A percentile compares a stretch with the other conserved stretches of the same genome.
Evolutionary conservation across 2,797 vertebrate species (phyloP).

Genomic region (Cirrhinus mrigala): DNA sequence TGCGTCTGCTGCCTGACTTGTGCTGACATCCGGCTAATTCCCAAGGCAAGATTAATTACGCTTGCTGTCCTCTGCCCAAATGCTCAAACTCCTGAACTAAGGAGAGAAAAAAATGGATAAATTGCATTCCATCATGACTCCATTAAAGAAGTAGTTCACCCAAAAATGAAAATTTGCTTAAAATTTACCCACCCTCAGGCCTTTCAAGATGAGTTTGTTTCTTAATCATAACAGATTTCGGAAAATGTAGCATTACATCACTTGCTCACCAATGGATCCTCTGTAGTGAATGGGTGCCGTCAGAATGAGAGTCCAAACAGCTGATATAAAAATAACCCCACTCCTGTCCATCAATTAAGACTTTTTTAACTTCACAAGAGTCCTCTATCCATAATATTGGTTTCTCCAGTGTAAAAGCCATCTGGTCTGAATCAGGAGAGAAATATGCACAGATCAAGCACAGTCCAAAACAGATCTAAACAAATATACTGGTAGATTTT

Average conservation of each 20-base stretch:
- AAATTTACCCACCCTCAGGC: neutral
- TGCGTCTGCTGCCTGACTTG: conserved; percentile 27
- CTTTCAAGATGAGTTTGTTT: neutral
- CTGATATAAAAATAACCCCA: neutral
- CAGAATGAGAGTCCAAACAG: neutral
- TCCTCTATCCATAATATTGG: too few relatives aligned
- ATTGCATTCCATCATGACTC: neutral
- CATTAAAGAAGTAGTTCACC: neutral
- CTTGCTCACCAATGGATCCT: neutral
- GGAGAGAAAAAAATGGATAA: conserved; percentile 9
- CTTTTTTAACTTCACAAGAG: too few relatives aligned
- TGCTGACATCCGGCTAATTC: conserved; percentile 51
- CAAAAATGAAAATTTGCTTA: neutral
- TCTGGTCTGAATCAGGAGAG: neutral
- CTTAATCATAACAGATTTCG: neutral
- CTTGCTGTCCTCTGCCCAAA: conserved; percentile 16
- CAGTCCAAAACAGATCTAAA: neutral
- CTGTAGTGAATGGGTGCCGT: neutral
- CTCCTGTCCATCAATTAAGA: neutral
- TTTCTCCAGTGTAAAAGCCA: neutral
- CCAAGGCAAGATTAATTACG: conserved; percentile 56
- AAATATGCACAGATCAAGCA: neutral
- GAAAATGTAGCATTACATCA: neutral
- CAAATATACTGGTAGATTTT: too few relatives aligned
- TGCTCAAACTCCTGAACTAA: conserved; percentile 6